These are phyloP conservation scores for Cephus cinctus DNA, from an alignment of 1,140 invertebrate genomes.

Conservation along the genomic window DNA sequence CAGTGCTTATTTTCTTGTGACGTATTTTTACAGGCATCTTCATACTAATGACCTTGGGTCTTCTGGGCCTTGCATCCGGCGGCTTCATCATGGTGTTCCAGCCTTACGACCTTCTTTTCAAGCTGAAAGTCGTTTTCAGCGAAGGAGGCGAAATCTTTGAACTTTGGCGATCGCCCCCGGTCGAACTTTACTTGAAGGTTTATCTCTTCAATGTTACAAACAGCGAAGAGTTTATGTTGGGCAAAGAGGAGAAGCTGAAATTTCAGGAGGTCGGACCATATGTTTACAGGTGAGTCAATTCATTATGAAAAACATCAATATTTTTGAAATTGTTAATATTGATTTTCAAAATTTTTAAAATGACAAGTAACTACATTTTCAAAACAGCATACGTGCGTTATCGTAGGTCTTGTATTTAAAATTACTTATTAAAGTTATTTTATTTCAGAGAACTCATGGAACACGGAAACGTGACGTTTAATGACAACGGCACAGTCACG, in stretches of 20 bases:
- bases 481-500: slow-evolving; percentile 72
- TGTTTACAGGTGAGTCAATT: slow-evolving; percentile 76
- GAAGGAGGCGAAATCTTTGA: slow-evolving; percentile 80
- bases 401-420: too few species aligned
- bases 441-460: slow-evolving; percentile 68
- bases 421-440: too few species aligned
- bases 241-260: slow-evolving; percentile 67
- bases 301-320: neutral
- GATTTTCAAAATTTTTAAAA: slow-evolving; percentile 7
- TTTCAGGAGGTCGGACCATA: slow-evolving; percentile 86
- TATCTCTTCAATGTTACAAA: slow-evolving; percentile 91
- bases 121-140: slow-evolving; percentile 70
- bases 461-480: slow-evolving; percentile 70
- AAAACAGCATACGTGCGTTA: too few species aligned
- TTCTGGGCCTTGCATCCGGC: slow-evolving; percentile 62
- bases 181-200: slow-evolving; percentile 80
- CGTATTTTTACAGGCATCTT: slow-evolving; percentile 72
- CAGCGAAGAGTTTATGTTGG: slow-evolving; percentile 72
- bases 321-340: neutral
- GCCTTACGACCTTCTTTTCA: slow-evolving; percentile 73
- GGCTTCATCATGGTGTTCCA: slow-evolving; percentile 63
- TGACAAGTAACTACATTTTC: slow-evolving; percentile 9
- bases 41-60: slow-evolving; percentile 64
- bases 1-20: too few species aligned
- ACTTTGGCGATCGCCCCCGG: slow-evolving; percentile 80